These are phyloP conservation scores for Furcifer pardalis DNA, from an alignment of 2,797 vertebrate genomes.

Conservation along the genomic window DNA sequence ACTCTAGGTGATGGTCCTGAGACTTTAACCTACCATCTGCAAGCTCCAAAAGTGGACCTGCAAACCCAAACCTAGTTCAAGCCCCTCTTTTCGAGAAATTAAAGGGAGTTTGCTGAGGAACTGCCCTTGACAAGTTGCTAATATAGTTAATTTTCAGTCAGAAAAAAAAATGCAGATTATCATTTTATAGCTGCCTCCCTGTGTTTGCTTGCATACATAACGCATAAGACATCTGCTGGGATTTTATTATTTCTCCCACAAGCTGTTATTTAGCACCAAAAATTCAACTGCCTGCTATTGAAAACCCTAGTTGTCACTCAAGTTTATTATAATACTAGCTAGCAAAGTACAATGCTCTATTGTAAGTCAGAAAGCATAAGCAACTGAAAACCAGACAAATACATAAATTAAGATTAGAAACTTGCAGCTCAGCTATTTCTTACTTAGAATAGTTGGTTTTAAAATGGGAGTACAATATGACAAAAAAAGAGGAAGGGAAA, in stretches of 20 bases:
- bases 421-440: neutral
- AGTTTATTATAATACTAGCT: constrained; percentile 19
- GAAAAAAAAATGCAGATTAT: neutral
- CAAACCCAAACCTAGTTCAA: neutral
- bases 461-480: no score
- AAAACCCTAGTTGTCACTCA: constrained; percentile 22
- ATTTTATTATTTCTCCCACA: constrained; percentile 48
- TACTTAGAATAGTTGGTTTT: neutral
- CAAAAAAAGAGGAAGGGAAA: neutral
- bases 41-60: no score
- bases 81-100: neutral
- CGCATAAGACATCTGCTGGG: constrained; percentile 19
- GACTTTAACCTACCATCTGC: neutral
- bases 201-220: neutral
- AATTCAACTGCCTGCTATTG: constrained; percentile 25
- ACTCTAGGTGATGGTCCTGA: neutral
- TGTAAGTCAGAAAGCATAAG: constrained; percentile 13
- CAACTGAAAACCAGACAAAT: constrained; percentile 44
- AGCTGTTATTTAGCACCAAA: constrained; percentile 38
- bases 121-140: no score
- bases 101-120: neutral
- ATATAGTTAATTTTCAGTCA: neutral
- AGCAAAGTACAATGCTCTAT: constrained; percentile 5
- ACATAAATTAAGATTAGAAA: constrained; percentile 1
- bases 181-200: constrained; percentile 39